Base-by-base conservation (phyloP, 2,888 invertebrate species). In the Tholera decimalis region DNA sequence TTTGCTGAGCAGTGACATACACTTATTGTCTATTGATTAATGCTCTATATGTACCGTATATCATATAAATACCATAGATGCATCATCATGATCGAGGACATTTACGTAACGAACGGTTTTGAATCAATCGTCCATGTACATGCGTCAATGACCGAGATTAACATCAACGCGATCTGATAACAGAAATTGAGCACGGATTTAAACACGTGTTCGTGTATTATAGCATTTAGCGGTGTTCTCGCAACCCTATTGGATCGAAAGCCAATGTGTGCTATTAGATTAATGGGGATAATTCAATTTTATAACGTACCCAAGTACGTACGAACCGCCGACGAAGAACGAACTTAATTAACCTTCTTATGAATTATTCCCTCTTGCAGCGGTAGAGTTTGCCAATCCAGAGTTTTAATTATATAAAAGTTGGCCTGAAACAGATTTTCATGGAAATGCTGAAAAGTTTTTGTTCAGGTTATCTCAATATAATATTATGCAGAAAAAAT, bases 301-400 rank as follows among this genome's bases (percentile, higher is more conserved):
- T 86, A 83, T 82, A 85, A 82, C 82, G 66, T 79, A 75, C 79
- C 83, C 33, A 33, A 35, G 53, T 53, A 50, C 63, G 50, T 63
- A 80, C 73, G 75, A 66, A 82, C 85, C 80, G 78, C 82, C 63
- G 73, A 76, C 74, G 79, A 80, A 82, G 83, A 87, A 84, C 85
- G 85, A 89, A 88, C 88, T 90, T 89, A 90, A 90, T 89, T 90
- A 91, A 88, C 90, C 87, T 87, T 86, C 87, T 86, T 89, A 87
- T 89, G 87, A 91, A 88, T 90, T 89, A 91, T 90, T 90, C 88
- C 80, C 83, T 79, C 79, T 79, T 84, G 83, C 88, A 83, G 77
- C 80, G 64, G 84, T 83, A 77, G 83, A 87, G 85, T 88, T 88
- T 72, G 85, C 85, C 87, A 88, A 90, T 88, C 86, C 80, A 64